These are phyloP conservation scores for Melipona beecheii DNA, from an alignment of 2,888 invertebrate genomes.

Conservation along the genomic window DNA sequence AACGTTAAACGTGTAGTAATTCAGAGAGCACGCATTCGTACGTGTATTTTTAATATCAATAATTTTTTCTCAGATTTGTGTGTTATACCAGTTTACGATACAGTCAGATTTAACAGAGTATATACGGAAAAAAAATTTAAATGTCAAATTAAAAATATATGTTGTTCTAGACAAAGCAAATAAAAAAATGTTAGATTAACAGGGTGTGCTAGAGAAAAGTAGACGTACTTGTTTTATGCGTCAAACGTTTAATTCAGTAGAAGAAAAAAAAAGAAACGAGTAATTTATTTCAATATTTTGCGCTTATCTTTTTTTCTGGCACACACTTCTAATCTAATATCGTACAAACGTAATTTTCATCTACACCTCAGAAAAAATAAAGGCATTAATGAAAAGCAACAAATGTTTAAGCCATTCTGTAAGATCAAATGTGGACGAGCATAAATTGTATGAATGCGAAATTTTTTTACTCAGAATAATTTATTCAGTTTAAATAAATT, in stretches of 20 bases:
- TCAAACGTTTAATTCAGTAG: slow-evolving; percentile 18
- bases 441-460: slow-evolving; percentile 4
- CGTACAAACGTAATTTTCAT: slow-evolving; percentile 54
- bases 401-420: slow-evolving; percentile 66
- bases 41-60: neutral
- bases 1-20: slow-evolving; percentile 5
- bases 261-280: neutral
- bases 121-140: slow-evolving; percentile 18
- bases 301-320: slow-evolving; percentile 38
- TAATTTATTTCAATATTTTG: slow-evolving; percentile 3
- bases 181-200: slow-evolving; percentile 39
- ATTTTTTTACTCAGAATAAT: slow-evolving; percentile 4
- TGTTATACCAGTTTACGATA: slow-evolving; percentile 61
- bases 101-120: slow-evolving; percentile 36
- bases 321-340: slow-evolving; percentile 56
- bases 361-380: slow-evolving; percentile 56
- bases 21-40: neutral
- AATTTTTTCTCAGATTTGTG: neutral
- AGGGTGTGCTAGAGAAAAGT: slow-evolving; percentile 50
- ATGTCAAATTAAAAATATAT: slow-evolving; percentile 5
- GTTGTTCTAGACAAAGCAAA: slow-evolving; percentile 21
- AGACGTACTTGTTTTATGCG: slow-evolving; percentile 46
- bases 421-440: slow-evolving; percentile 27
- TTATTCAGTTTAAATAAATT: slow-evolving; percentile 22
- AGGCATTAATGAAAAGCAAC: slow-evolving; percentile 60